Evolutionary conservation across 2,888 invertebrate genomes (phyloP).

Genomic region (Drosophila maculinotata): DNA sequence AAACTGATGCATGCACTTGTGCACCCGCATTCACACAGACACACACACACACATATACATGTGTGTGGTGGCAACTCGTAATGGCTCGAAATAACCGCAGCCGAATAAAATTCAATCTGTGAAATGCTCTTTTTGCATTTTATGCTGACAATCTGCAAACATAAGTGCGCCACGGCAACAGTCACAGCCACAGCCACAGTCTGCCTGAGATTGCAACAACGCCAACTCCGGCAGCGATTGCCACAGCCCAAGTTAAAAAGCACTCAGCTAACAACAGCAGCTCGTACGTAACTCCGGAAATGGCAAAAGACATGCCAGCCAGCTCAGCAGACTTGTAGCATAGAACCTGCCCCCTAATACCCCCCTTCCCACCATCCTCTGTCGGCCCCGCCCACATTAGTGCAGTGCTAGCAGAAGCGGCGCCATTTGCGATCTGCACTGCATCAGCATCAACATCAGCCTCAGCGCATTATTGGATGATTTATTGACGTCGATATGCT

Average conservation of each 20-base stretch:
- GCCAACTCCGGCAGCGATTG: slow-evolving; percentile 17
- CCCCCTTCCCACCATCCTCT: not conserved
- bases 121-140: slow-evolving; percentile 70
- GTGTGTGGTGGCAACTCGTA: slow-evolving; percentile 33
- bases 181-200: slow-evolving; percentile 41
- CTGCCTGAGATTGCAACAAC: slow-evolving; percentile 29
- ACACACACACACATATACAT: slow-evolving; percentile 2
- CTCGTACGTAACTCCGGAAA: slow-evolving; percentile 70
- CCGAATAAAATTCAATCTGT: slow-evolving; percentile 77
- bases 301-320: slow-evolving; percentile 61
- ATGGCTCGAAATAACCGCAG: slow-evolving; percentile 67
- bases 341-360: not conserved
- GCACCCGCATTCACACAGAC: slow-evolving; percentile 1
- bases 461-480: slow-evolving; percentile 83
- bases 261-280: slow-evolving; percentile 63
- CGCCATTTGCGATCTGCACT: slow-evolving; percentile 55
- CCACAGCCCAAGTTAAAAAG: slow-evolving; percentile 67
- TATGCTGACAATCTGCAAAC: slow-evolving; percentile 73
- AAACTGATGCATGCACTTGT: slow-evolving; percentile 66
- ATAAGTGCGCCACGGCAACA: slow-evolving; percentile 60
- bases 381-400: slow-evolving; percentile 4
- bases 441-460: slow-evolving; percentile 35
- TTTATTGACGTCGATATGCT: slow-evolving; percentile 85
- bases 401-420: slow-evolving; percentile 19
- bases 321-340: slow-evolving; percentile 29